Conservation (phyloP, 1,140 invertebrate genomes). For the Macrosteles quadrilineatus region DNA sequence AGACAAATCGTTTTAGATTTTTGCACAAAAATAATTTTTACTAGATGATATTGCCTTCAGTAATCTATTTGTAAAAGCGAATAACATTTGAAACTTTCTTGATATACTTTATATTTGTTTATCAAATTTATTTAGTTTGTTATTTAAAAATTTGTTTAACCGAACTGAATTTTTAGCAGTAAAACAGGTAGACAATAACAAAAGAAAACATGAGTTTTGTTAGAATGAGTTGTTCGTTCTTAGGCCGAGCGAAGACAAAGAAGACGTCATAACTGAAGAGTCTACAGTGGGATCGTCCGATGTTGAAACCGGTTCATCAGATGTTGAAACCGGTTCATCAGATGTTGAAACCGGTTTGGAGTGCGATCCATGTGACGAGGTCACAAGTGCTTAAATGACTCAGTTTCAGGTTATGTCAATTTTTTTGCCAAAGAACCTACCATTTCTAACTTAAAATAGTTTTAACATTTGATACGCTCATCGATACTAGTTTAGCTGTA, state of each 20-base stretch:
- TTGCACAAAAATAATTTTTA: too few relatives aligned
- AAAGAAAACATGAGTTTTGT: background rate
- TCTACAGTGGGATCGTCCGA: background rate
- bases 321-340: background rate
- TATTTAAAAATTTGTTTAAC: too few relatives aligned
- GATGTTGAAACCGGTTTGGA: conserved; percentile 18
- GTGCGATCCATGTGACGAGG: conserved; percentile 18
- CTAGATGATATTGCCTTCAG: too few relatives aligned
- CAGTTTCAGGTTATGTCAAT: conserved; percentile 8
- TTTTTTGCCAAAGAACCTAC: conserved; percentile 12
- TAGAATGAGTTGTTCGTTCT: conserved; percentile 24
- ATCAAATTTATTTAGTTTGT: too few relatives aligned
- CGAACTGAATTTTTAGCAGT: too few relatives aligned
- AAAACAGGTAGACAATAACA: too few relatives aligned
- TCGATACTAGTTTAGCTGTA: too few relatives aligned
- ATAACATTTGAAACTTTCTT: too few relatives aligned
- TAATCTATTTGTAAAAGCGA: too few relatives aligned
- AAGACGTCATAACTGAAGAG: conserved; percentile 8
- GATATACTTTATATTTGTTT: too few relatives aligned
- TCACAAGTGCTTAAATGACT: background rate
- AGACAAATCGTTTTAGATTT: too few relatives aligned
- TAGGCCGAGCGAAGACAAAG: conserved; percentile 14
- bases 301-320: background rate
- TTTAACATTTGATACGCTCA: too few relatives aligned
- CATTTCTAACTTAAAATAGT: background rate